Base-by-base conservation (phyloP, 2,888 invertebrate genomes). In the Trachelus troglodyta region DNA sequence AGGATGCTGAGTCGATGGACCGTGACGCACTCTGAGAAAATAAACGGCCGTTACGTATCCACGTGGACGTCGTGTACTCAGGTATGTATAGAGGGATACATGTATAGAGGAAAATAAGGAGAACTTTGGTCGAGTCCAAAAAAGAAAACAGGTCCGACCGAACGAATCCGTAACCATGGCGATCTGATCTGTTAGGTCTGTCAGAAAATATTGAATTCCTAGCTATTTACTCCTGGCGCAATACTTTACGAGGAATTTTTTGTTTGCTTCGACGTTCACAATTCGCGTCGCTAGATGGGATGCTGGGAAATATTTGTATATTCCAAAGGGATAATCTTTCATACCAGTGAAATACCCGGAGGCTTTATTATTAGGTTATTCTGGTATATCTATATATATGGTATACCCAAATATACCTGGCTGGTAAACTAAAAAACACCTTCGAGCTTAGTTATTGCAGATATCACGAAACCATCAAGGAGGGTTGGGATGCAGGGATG, bases 91-190 rank as follows among this genome's bases (percentile, higher is more conserved):
- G 40, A 40, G 40, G 4, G 40, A 4, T 4, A 40, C 6, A 23
- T 15, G 6, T 1, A 23, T 2, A 15, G 56, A 6, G 56, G 9
- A 23, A 56, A 56, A 23, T 23, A 23, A 56, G 6, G 56, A 9
- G 23, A 23, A 23, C 2, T 56, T 23, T 23, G 56, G 56, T 15
- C 56, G 9, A 83, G 79, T 78, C 71, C 23, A 81, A 80, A 74
- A 80, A 80, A 74, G 79, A 81, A 83, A 83, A 83, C 81, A 81
- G 85, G 82, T 83, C 85, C 23, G 56, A 23, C 1, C 2, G 23
- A 56, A 56, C 83, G 85, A 82, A 81, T 82, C 82, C 81, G 85
- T 84, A 86, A 84, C 84, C 82, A 85, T 84, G 82, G 81, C 75
- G 81, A 83, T 83, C 71, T 74, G 76, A 79, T 76, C 69, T 75